A percentile compares a stretch with the other conserved stretches of the same genome.
These are phyloP conservation scores for Hippocampus abdominalis DNA, from an alignment of 2,113 vertebrate species.

Conservation along the genomic window DNA sequence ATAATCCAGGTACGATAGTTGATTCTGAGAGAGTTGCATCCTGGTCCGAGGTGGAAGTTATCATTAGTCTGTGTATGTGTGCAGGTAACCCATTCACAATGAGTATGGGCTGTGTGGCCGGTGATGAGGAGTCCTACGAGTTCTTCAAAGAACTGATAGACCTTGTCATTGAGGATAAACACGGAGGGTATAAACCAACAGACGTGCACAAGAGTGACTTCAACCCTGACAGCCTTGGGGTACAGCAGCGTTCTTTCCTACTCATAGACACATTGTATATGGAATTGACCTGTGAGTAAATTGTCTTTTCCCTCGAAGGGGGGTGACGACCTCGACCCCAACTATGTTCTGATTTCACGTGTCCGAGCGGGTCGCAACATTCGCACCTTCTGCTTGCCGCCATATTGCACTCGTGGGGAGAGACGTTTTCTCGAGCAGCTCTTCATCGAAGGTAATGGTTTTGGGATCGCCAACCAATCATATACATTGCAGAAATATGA, in stretches of 20 bases:
- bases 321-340: conserved; percentile 4
- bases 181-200: conserved; percentile 1
- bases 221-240: conserved; percentile 1
- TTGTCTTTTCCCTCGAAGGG: neutral
- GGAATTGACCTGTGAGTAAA: neutral
- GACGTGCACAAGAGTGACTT: neutral
- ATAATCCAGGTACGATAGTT: conserved; percentile 1
- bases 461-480: too few species aligned
- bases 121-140: neutral
- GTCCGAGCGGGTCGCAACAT: conserved; percentile 6
- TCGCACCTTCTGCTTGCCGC: neutral
- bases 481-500: too few species aligned
- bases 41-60: neutral
- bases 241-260: neutral
- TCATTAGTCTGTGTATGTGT: neutral
- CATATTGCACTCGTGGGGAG: conserved; percentile 5
- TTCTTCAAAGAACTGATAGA: conserved; percentile 6
- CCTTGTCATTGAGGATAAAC: conserved; percentile 6
- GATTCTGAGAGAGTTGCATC: neutral
- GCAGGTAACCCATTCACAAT: conserved; percentile 1
- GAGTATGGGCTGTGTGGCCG: conserved; percentile 2
- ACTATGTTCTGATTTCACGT: conserved; percentile 2
- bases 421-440: neutral
- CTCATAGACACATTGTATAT: neutral
- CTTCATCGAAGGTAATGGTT: neutral